Conservation (phyloP, 92 coral and sea anemone genomes). For the Actinernus sp. region DNA sequence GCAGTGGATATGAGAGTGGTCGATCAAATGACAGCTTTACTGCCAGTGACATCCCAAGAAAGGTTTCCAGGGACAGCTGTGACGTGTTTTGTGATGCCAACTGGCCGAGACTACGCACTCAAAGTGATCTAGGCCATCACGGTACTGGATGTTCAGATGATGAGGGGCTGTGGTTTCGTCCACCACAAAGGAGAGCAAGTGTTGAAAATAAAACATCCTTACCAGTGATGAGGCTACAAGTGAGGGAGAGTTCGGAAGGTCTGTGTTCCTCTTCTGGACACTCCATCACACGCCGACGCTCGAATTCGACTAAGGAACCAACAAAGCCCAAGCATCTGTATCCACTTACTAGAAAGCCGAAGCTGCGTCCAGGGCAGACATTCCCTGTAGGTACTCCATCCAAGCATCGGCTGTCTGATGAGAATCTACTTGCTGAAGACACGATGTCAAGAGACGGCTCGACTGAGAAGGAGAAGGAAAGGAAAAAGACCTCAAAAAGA, state of each 20-base stretch:
- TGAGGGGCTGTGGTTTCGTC: conserved; percentile 3
- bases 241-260: neutral
- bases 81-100: neutral
- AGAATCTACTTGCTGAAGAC: neutral
- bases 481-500: conserved; percentile 8
- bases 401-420: neutral
- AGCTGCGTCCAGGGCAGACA: conserved; percentile 17
- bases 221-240: neutral
- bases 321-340: conserved; percentile 9
- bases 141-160: neutral
- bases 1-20: conserved; percentile 78
- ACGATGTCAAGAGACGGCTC: neutral
- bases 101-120: neutral
- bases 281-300: conserved; percentile 10
- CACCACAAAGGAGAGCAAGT: neutral
- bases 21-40: conserved; percentile 7
- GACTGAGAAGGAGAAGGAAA: neutral
- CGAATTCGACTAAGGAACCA: conserved; percentile 6
- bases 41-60: neutral
- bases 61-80: neutral
- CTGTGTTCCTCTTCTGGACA: conserved; percentile 14
- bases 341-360: conserved; percentile 33
- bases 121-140: neutral
- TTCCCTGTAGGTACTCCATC: conserved; percentile 2
- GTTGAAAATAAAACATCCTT: no score